A percentile compares a stretch with the other conserved stretches of the same genome.
phyloP scores from a whole-genome alignment of 2,113 vertebrate species.

The Chaenocephalus aceratus region DNA sequence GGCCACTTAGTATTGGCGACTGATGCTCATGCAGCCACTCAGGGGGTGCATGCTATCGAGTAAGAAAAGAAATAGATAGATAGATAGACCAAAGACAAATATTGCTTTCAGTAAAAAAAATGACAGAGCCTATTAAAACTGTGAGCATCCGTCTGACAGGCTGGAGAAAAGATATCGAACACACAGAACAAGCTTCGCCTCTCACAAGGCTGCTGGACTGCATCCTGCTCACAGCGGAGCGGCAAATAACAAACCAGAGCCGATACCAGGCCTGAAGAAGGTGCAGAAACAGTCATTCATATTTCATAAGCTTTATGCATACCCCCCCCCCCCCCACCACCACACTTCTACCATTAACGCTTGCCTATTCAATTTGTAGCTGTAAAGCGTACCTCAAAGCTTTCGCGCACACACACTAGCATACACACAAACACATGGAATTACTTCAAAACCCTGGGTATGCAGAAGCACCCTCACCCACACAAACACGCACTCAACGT shows the following conservation, averaged over 20 bases:
- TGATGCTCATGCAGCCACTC: conserved; percentile 10
- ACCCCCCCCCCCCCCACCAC: conserved; percentile 4
- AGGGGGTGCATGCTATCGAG: conserved; percentile 33
- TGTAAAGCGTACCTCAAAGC: conserved; percentile 78
- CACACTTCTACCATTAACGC: conserved; percentile 66
- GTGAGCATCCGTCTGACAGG: conserved; percentile 48
- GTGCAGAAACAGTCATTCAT: conserved; percentile 82
- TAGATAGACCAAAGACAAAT: conserved; percentile 35
- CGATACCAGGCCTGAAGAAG: conserved; percentile 65
- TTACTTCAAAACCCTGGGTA: conserved; percentile 55
- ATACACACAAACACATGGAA: conserved; percentile 41
- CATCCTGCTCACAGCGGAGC: conserved; percentile 46
- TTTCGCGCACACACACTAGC: conserved; percentile 22
- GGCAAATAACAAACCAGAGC: conserved; percentile 71
- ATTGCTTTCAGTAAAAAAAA: conserved; percentile 30
- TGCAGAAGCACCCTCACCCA: conserved; percentile 9
- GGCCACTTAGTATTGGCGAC: conserved; percentile 48
- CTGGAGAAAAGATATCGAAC: too few species aligned
- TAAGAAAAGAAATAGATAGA: neutral
- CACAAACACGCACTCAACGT: conserved; percentile 3
- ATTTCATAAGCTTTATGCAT: conserved; percentile 77
- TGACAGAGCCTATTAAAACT: conserved; percentile 53
- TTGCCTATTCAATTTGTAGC: conserved; percentile 79
- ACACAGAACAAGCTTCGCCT: conserved; percentile 29
- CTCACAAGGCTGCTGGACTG: conserved; percentile 65